Evolutionary conservation across 2,797 vertebrate genomes (phyloP).

Genomic region (Margarornis squamiger): DNA sequence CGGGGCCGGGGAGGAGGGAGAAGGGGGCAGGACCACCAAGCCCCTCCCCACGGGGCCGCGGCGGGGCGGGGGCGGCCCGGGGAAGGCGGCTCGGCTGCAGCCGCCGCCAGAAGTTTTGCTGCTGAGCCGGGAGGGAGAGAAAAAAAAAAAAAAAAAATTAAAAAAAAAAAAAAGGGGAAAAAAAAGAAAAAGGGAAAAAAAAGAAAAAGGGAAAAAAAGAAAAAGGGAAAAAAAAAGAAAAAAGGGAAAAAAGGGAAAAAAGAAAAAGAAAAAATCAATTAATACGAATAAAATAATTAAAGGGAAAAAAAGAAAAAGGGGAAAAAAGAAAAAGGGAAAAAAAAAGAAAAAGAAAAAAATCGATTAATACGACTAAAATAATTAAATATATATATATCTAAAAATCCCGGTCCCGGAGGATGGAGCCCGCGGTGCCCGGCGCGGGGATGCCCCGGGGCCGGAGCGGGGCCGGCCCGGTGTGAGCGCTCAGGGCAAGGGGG

Average conservation of each 20-base stretch:
- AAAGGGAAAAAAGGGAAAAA: too few relatives aligned
- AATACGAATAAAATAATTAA: background rate
- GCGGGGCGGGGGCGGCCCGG: background rate
- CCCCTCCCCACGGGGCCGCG: conserved; percentile 9
- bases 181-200: too few relatives aligned
- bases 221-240: too few relatives aligned
- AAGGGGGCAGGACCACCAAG: background rate
- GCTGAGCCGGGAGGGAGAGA: background rate
- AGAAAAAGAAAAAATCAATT: background rate
- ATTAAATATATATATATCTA: background rate
- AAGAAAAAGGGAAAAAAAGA: too few relatives aligned
- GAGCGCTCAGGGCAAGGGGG: background rate
- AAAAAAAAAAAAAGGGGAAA: too few relatives aligned
- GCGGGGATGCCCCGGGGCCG: background rate
- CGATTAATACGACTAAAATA: background rate
- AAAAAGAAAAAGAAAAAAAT: background rate
- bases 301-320: too few relatives aligned
- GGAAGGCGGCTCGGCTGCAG: background rate
- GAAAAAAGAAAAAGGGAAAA: too few relatives aligned
- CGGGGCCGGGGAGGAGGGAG: background rate
- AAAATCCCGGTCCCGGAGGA: background rate
- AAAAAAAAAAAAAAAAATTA: background rate
- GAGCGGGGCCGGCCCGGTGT: background rate
- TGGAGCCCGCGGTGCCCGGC: background rate
- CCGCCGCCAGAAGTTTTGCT: background rate